Evolutionary conservation across 2,888 invertebrate genomes (phyloP).

Genomic region (Glyphotaelius pellucidus): DNA sequence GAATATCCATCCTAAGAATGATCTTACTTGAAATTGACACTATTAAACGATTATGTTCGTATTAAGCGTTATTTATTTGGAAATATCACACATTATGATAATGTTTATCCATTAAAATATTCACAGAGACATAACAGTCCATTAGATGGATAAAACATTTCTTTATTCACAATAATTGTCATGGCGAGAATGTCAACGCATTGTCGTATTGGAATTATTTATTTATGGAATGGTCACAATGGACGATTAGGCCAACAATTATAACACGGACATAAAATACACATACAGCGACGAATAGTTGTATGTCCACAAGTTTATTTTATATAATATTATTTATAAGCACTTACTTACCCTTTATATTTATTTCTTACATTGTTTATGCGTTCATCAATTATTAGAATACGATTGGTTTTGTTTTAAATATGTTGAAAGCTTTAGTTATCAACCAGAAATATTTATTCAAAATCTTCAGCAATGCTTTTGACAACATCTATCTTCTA

Average conservation of each 20-base stretch:
- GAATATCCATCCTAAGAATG: not conserved
- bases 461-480: too few species aligned
- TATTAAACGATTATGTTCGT: constrained; percentile 3
- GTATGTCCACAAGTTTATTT: not conserved
- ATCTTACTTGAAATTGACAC: not conserved
- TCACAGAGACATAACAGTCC: constrained; percentile 25
- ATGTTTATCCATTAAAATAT: constrained; percentile 24
- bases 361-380: not conserved
- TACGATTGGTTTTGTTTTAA: too few species aligned
- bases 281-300: not conserved
- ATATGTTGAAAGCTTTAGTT: too few species aligned
- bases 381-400: too few species aligned
- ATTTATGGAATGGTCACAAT: not conserved
- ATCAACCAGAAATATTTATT: too few species aligned
- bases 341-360: not conserved
- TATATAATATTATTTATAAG: not conserved
- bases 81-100: constrained; percentile 27
- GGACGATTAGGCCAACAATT: not conserved
- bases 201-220: constrained; percentile 21
- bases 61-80: constrained; percentile 6
- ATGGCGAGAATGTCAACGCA: constrained; percentile 27
- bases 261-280: not conserved
- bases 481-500: too few species aligned
- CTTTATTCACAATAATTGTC: constrained; percentile 27
- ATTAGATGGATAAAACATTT: constrained; percentile 4